Conservation (phyloP, 2,797 vertebrate genomes). For the Halcyon smyrnensis region DNA sequence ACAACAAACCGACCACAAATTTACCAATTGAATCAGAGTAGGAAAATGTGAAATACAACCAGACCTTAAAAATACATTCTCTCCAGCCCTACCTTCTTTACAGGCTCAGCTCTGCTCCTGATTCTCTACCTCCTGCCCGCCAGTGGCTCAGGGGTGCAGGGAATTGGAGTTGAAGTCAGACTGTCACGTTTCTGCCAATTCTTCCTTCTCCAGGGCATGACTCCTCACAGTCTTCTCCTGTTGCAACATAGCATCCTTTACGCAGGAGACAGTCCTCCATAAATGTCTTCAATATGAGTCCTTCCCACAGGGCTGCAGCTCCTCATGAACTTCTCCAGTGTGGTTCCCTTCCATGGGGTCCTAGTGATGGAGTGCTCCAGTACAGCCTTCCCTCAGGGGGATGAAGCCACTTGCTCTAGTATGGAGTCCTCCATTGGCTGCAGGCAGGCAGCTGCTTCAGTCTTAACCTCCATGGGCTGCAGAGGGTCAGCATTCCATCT, state of each 20-base stretch:
- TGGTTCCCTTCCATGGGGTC: not conserved
- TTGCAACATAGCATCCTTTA: not conserved
- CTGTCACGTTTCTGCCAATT: not conserved
- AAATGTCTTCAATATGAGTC: not conserved
- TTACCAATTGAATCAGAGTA: not conserved
- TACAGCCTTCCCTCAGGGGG: not conserved
- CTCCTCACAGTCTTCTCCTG: not conserved
- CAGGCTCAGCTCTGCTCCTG: not conserved
- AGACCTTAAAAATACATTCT: not conserved
- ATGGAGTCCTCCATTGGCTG: not conserved
- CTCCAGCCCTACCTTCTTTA: not conserved
- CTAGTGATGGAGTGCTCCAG: not conserved
- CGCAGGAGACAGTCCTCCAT: not conserved
- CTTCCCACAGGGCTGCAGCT: not conserved
- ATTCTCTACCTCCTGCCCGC: not conserved
- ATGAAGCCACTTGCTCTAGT: not conserved
- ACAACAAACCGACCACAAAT: not conserved
- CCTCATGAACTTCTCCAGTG: not conserved
- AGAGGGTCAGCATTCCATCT: not conserved
- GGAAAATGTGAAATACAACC: not conserved
- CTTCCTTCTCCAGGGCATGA: not conserved
- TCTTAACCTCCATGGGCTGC: not conserved
- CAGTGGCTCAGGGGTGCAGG: not conserved
- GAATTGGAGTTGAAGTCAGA: not conserved
- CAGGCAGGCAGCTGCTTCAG: not conserved